Evolutionary conservation across 2,113 vertebrate species (phyloP), one percentile per base, ranked within the genome.

Genomic region (Dasyprocta punctata): DNA sequence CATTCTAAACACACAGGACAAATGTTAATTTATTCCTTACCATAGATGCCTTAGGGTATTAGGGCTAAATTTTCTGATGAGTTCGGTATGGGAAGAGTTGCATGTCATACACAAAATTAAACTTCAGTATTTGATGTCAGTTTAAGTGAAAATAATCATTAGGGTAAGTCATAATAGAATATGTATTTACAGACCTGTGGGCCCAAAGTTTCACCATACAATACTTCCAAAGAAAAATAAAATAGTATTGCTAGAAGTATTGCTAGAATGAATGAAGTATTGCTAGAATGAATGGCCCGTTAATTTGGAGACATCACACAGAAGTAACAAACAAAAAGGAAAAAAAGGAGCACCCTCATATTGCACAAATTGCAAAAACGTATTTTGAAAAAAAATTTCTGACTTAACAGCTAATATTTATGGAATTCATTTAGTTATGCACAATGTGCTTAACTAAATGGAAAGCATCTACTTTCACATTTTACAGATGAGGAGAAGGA

Each of bases 401-500:
- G 24, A 26, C 17, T 78, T 86, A 73, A 73, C 71, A 92, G 12
- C 49, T 85, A 88, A 75, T 92, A 92, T 75, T 96, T 81, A 56
- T 47, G n/a, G 60, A 87, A 30, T 24, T 92, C 80, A 89, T 93
- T 86, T 89, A 83, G 73, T 49, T 87, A 17, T 81, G 60, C 4
- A 75, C 36, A 95, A 92, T 36, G 30, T 77, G 38, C 22, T 71
- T 92, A 14, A 13, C 89, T 69, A n/a, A 12, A 75, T 93, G 30
- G 85, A 26, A 93, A 75, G 28, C n/a, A 69, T 49, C 71, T 56
- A 9, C 82, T 69, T 63, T n/a, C 49, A 44, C 52, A 2, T 86
- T 80, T 82, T 58, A 89, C 38, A 92, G n/a, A 82, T 78, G 67
- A 73, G n/a, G 41, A 83, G 61, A 91, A 85, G 56, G 44, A 96